Base-by-base conservation (phyloP, 2,888 invertebrate species). In the Leptura quadrifasciata region DNA sequence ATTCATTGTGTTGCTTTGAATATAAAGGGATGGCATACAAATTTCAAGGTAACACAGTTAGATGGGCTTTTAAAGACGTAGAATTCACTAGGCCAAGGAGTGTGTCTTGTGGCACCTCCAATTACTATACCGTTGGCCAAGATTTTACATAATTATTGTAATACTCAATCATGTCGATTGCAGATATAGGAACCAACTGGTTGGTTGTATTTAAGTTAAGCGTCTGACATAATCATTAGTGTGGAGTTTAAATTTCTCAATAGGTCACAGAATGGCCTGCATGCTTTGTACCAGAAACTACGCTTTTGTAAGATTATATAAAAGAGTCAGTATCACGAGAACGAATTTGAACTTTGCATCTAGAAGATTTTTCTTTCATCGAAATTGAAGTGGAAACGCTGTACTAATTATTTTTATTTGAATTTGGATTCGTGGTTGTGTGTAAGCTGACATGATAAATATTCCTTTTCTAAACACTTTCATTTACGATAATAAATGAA, bases 221-320 rank as follows among this genome's bases (percentile, higher is more conserved):
- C 69, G 35, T 69, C 58, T 69, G 69, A 69, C 69, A 69, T 69
- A 69, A 69, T 69, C 69, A 39, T 69, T 69, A 58, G 58, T 68
- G 54, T 63, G 61, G 35, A 63, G 31, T 54, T 39, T 17, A 15
- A 31, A n/a, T 69, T 69, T 57, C 69, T 69, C 69, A 69, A 69
- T 69, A 69, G 69, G 69, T 69, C 69, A 69, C 57, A 69, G 69
- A 69, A 57, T 69, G 58, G 58, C 69, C 58, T n/a, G 52, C 39
- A 65, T 65, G 52, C 12, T 64, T 27, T 35, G 64, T 64, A 47
- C 17, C 35, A 35, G 15, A 63, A 35, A 35, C 35, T 35, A 63
- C 61, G 61, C 35, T 63, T 35, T 63, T 63, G 35, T 63, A 35
- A 17, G 35, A 63, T 63, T 63, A 63, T 63, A 63, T 63, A 63